Base-by-base conservation (phyloP, 2,113 vertebrate genomes). In the Thalassoma bifasciatum region DNA sequence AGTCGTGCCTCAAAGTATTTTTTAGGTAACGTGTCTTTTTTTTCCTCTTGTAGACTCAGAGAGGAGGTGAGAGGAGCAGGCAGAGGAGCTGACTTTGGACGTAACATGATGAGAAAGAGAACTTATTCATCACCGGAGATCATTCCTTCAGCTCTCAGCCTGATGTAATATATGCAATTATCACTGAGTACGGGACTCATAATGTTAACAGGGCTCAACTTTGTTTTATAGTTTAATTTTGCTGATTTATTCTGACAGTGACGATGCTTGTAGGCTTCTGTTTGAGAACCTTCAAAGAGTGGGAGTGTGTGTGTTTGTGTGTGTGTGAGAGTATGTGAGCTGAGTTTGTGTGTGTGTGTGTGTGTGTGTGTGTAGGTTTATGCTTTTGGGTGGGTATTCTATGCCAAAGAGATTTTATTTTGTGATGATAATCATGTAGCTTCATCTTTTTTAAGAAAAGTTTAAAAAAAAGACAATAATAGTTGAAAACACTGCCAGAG, bases 391-490 rank as follows among this genome's bases (percentile, higher is more conserved):
- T 91, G 90, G 92, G 87, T 92, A 58, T 89, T 88, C 75, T 90
- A 92, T 86, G 91, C 93, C 92, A 94, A 94, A 94, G 91, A 94
- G 87, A 93, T 92, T 93, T 94, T 91, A 92, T 92, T 89, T 89
- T 91, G 89, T 90, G 82, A 88, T 10, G 81, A 92, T 90, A 88
- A 92, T 92, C 86, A 58, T 82, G 42, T 77, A 82, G 78, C 77
- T 67, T 87, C 53, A 40, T 68, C 37, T 74, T 67, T 56, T 73
- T 68, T 81, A 72, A 52, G 24, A 73, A 71, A 68, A 37, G 46
- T 49, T 49, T 22, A 66, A 51, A 68, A 72, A 71, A 56, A 72
- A 62, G 16, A 80, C 30, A 75, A 56, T 71, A 75, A 66, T 86
- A 79, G 82, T 89, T 86, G 79, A 78, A 83, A 85, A 86, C 85